These are phyloP conservation scores for Hypocryptadius cinnamomeus DNA, from an alignment of 2,113 vertebrate genomes.

Conservation along the genomic window DNA sequence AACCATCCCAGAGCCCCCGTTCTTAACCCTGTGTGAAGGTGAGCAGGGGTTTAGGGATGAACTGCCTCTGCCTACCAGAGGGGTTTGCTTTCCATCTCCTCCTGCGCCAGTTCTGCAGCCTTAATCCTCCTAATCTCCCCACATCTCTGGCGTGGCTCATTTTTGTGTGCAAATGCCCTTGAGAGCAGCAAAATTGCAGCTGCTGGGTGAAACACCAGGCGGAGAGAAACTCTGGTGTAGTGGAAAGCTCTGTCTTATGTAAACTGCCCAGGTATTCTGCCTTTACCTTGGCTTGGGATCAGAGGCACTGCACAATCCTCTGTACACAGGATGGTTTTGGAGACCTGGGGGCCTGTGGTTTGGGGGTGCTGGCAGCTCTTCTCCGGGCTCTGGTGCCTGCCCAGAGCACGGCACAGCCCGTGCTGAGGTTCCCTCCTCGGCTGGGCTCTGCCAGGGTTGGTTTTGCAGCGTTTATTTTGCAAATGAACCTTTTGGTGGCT, in stretches of 20 bases:
- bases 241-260: constrained; percentile 19
- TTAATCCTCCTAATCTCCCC: constrained; percentile 39
- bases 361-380: background rate
- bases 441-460: background rate
- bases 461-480: background rate
- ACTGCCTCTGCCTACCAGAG: background rate
- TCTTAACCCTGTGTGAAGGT: background rate
- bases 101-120: background rate
- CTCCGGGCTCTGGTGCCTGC: accelerated
- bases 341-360: background rate
- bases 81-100: background rate
- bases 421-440: background rate
- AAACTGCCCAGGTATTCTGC: background rate
- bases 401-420: accelerated
- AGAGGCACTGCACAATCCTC: background rate
- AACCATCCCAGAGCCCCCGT: background rate
- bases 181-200: constrained; percentile 8
- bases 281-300: background rate
- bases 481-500: background rate
- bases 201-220: background rate
- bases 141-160: background rate
- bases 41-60: background rate
- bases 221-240: background rate
- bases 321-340: background rate
- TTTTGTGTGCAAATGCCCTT: constrained; percentile 30